Base-by-base conservation (phyloP, 2,797 vertebrate genomes). In the Buphagus erythrorhynchus region DNA sequence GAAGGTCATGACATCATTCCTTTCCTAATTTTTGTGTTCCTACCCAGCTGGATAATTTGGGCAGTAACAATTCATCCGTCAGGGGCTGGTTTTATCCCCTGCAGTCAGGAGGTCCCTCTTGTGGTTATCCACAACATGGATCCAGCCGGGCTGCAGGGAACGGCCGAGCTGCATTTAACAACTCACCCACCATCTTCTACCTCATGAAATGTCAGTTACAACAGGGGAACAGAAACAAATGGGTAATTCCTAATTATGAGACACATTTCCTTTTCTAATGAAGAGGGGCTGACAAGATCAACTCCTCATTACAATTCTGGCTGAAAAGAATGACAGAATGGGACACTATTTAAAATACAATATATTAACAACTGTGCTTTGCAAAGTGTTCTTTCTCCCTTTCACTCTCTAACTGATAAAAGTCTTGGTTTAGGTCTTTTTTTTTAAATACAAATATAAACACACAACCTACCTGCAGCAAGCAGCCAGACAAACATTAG, bases 71-170 rank as follows among this genome's bases (percentile, higher is more conserved):
- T 55, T 48, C 69, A 36, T 57, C 49, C 3, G 4, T 5, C 1
- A 0, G 69, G 76, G 66, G 45, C 74, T 82, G 71, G 18, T 55
- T 5, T 82, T 26, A 59, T 43, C 59, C 80, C 51, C 43, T 38
- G 68, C 14, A 59, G 51, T 76, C 77, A 63, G 77, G 75, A 94
- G 93, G 74, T 92, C 90, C 90, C 95, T 93, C 90, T 79, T 89
- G 90, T 91, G 93, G 88, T 91, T 67, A 52, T 62, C 71, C 38
- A 7, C 78, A 76, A 62, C 77, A 59, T 2, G 49, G 75, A 43
- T 81, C 36, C 31, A 58, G 69, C 59, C 12, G 3, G 79, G 40
- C 86, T 84, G 87, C 78, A 67, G 49, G 46, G 66, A 59, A 52
- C 5, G 16, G 61, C 48, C 3, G 9, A 49, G 28, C 33, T 74